phyloP scores from a whole-genome alignment of 2,888 invertebrate genomes.

The Dicycla oo region DNA sequence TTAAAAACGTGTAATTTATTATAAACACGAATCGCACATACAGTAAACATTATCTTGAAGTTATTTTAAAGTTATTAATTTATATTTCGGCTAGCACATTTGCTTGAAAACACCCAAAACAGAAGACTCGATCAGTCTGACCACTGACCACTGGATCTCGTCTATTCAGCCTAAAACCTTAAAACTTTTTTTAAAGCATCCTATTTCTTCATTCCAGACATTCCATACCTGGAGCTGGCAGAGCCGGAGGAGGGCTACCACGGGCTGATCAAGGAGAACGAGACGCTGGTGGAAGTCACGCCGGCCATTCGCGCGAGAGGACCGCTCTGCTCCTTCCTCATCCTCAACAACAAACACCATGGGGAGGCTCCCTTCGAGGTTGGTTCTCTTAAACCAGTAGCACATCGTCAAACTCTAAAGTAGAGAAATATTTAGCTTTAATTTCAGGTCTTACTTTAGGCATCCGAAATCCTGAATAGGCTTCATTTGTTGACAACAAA shows the following conservation, averaged over 20 bases:
- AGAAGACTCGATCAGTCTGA: neutral
- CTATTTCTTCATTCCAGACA: constrained; percentile 82
- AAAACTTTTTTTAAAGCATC: neutral
- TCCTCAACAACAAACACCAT: constrained; percentile 97
- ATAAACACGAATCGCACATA: too few species aligned
- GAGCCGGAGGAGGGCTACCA: constrained; percentile 97
- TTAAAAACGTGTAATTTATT: too few species aligned
- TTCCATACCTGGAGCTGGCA: constrained; percentile 94
- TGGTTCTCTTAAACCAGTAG: constrained; percentile 54
- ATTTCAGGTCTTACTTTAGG: too few species aligned
- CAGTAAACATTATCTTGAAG: too few species aligned
- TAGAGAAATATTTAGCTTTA: too few species aligned
- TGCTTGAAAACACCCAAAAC: neutral
- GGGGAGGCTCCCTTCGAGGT: constrained; percentile 98
- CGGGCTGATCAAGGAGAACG: constrained; percentile 97
- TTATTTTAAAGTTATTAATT: neutral
- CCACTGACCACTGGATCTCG: neutral
- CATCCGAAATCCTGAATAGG: neutral
- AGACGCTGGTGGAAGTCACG: constrained; percentile 97
- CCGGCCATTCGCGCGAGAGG: constrained; percentile 97
- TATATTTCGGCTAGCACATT: neutral
- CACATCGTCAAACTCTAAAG: neutral
- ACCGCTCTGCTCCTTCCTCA: constrained; percentile 96
- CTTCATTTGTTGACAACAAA: neutral
- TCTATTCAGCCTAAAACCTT: neutral